Evolutionary conservation across 2,113 vertebrate genomes (phyloP).

Genomic region (Ptyas mucosa): DNA sequence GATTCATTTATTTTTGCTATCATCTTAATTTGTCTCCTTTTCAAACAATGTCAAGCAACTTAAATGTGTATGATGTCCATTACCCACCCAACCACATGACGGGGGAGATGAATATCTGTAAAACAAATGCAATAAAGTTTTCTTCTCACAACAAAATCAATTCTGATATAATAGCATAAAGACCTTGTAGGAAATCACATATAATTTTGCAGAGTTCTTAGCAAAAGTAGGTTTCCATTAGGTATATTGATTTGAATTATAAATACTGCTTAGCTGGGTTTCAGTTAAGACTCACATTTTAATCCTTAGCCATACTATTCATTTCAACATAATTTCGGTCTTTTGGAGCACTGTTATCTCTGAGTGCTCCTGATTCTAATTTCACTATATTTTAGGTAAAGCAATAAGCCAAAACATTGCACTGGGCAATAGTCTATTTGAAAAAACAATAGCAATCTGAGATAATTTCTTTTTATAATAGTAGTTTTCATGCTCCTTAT

Average conservation of each 20-base stretch:
- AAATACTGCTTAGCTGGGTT: background rate
- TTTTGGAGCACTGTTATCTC: background rate
- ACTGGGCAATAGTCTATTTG: background rate
- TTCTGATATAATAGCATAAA: background rate
- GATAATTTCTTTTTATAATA: background rate
- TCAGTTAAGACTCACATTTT: background rate
- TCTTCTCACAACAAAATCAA: background rate
- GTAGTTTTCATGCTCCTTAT: background rate
- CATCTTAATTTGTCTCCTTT: background rate
- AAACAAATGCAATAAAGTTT: background rate
- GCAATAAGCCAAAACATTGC: background rate
- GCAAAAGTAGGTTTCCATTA: background rate
- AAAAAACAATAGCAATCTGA: background rate
- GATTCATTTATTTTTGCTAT: background rate
- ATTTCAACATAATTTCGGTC: background rate
- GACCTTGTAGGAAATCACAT: background rate
- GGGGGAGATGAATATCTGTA: background rate
- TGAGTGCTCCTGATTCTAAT: background rate
- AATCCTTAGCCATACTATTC: background rate
- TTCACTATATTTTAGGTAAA: background rate
- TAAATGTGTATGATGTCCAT: background rate
- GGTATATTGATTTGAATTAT: background rate
- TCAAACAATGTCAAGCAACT: background rate
- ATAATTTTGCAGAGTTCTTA: background rate
- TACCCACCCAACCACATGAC: background rate